Evolutionary conservation across 1,140 invertebrate species (phyloP).

Genomic region (Gryllus bimaculatus): DNA sequence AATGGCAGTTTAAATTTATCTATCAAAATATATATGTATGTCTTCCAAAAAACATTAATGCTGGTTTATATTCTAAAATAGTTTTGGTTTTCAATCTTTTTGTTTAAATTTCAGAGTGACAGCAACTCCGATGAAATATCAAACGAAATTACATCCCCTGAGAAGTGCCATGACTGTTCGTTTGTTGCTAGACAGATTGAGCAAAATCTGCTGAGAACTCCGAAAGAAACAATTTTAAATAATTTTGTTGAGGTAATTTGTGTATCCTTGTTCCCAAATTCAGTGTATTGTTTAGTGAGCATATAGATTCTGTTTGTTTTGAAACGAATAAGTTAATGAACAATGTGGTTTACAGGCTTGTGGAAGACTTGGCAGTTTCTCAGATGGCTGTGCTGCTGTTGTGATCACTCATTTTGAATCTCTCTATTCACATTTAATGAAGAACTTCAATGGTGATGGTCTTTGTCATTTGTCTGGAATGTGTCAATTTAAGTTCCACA

Average conservation of each 20-base stretch:
- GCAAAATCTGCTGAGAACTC: conserved; percentile 30
- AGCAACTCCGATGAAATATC: conserved; percentile 10
- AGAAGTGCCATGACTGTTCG: conserved; percentile 36
- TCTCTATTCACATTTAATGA: conserved; percentile 49
- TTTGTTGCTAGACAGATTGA: conserved; percentile 35
- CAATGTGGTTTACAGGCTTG: conserved; percentile 42
- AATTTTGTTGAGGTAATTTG: conserved; percentile 40
- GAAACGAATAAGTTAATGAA: background rate
- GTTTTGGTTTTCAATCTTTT: too few species aligned
- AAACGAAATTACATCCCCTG: conserved; percentile 8
- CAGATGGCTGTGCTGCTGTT: conserved; percentile 65
- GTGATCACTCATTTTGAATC: conserved; percentile 60
- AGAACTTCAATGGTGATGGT: conserved; percentile 51
- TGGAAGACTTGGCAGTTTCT: conserved; percentile 54
- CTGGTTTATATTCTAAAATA: too few species aligned
- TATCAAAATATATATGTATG: too few species aligned
- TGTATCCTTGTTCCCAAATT: background rate
- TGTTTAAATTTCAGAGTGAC: background rate
- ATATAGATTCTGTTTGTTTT: background rate
- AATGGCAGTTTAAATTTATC: too few species aligned
- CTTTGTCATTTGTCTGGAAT: conserved; percentile 66
- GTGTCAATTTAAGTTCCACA: conserved; percentile 53
- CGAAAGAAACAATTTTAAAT: conserved; percentile 37
- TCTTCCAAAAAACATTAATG: too few species aligned
- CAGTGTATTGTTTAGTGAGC: background rate